phyloP scores from a whole-genome alignment of 2,888 invertebrate species.

The Platycnemis pennipes region DNA sequence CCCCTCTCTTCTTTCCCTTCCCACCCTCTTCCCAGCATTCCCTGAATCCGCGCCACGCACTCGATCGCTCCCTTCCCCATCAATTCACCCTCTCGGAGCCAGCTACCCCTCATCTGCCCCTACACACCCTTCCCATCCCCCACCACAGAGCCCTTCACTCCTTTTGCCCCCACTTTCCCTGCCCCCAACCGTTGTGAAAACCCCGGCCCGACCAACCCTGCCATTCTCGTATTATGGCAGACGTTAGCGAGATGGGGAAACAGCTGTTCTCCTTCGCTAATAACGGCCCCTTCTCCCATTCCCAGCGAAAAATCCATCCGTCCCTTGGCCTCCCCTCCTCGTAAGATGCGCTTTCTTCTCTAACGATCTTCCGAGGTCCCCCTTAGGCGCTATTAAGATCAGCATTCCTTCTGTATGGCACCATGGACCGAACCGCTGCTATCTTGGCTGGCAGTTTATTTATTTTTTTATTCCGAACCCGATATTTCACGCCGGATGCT shows the following conservation, averaged over 20 bases:
- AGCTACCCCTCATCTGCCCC: neutral
- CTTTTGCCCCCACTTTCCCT: neutral
- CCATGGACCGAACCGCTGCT: no score
- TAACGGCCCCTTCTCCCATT: neutral
- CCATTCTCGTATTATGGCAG: constrained; percentile 48
- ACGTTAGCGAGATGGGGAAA: constrained; percentile 51
- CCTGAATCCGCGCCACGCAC: neutral
- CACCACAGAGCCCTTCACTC: neutral
- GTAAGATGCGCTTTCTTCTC: neutral
- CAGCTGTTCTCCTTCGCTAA: constrained; percentile 49
- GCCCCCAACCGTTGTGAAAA: neutral
- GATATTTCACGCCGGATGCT: no score
- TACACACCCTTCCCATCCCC: neutral
- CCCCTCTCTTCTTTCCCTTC: neutral
- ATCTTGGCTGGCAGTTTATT: no score
- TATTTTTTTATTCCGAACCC: no score
- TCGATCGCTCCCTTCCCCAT: neutral
- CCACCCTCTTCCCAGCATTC: neutral
- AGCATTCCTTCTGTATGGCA: no score
- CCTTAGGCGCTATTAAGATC: neutral
- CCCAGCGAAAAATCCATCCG: neutral
- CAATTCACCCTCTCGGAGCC: neutral
- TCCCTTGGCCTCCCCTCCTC: neutral
- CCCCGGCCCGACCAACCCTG: neutral
- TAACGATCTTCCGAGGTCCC: neutral